These are phyloP conservation scores for Napeogenes inachia DNA, from an alignment of 2,888 invertebrate genomes.

Conservation along the genomic window DNA sequence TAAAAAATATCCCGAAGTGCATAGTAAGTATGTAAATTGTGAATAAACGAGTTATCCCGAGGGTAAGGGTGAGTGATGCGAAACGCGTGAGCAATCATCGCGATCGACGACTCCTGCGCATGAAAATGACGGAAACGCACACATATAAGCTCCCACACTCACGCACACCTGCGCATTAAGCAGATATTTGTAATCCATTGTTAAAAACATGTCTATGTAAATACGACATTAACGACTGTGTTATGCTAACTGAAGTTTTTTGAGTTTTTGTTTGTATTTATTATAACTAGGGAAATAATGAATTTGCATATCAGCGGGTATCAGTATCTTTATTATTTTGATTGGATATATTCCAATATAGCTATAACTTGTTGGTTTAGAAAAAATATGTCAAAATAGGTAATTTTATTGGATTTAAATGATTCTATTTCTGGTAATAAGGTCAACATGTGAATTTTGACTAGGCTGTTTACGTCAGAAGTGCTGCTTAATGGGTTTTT, in stretches of 20 bases:
- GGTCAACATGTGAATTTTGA: too few relatives aligned
- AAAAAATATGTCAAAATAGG: too few relatives aligned
- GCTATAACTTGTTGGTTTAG: too few relatives aligned
- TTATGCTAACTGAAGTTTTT: slow-evolving; percentile 46
- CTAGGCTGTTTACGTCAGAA: too few relatives aligned
- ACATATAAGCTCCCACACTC: slow-evolving; percentile 35
- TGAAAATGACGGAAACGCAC: slow-evolving; percentile 65
- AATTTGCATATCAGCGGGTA: slow-evolving; percentile 19
- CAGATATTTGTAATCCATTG: slow-evolving; percentile 61
- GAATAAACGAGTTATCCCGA: slow-evolving; percentile 64
- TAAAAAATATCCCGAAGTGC: slow-evolving; percentile 51
- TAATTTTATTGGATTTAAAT: too few relatives aligned
- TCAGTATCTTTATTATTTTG: slow-evolving; percentile 11
- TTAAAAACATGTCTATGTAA: slow-evolving; percentile 55
- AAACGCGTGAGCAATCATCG: slow-evolving; percentile 74
- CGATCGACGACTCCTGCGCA: slow-evolving; percentile 72
- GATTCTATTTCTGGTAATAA: too few relatives aligned
- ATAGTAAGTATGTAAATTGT: slow-evolving; percentile 69
- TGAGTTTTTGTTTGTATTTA: slow-evolving; percentile 41
- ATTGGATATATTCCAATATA: background rate
- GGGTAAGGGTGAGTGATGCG: slow-evolving; percentile 73
- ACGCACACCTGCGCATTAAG: slow-evolving; percentile 34
- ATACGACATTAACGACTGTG: slow-evolving; percentile 47
- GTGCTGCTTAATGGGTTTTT: too few relatives aligned
- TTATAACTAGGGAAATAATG: slow-evolving; percentile 24